A percentile compares a stretch with the other conserved stretches of the same genome.
phyloP scores from a whole-genome alignment of 2,888 invertebrate genomes.

The Cataglyphis cursor region DNA sequence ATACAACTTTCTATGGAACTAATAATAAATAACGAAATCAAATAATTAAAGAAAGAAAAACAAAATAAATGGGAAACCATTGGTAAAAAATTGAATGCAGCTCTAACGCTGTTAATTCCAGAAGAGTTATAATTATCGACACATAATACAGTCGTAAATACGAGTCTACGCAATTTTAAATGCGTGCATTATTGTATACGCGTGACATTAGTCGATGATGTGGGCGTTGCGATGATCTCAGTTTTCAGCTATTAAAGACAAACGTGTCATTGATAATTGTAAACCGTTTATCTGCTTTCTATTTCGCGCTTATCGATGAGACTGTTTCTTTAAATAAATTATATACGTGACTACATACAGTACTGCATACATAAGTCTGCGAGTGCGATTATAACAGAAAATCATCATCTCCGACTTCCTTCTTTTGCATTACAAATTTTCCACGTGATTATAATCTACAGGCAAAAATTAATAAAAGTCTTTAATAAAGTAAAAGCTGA shows the following conservation, averaged over 20 bases:
- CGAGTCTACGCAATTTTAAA: neutral
- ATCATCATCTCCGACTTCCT: neutral
- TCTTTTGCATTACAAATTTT: neutral
- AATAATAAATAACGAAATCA: neutral
- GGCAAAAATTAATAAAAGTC: neutral
- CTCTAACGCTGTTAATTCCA: neutral
- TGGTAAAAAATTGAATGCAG: neutral
- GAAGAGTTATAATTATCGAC: constrained; percentile 13
- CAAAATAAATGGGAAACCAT: neutral
- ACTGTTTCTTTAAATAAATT: constrained; percentile 38
- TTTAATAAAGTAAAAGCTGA: neutral
- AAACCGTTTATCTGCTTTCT: constrained; percentile 44
- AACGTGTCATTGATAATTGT: constrained; percentile 46
- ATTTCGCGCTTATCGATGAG: constrained; percentile 36
- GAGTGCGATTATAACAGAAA: neutral
- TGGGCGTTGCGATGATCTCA: constrained; percentile 47
- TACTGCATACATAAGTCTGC: no score
- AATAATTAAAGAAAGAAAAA: neutral
- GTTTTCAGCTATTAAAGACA: constrained; percentile 45
- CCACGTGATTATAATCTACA: neutral
- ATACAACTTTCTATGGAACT: neutral
- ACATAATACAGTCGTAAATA: neutral
- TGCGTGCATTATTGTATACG: constrained; percentile 7
- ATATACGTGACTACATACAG: constrained; percentile 11
- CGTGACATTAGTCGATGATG: neutral